A percentile compares a stretch with the other conserved stretches of the same genome.
Evolutionary conservation across 2,888 invertebrate species (phyloP).

Genomic region (Lycocerus yunnanus): DNA sequence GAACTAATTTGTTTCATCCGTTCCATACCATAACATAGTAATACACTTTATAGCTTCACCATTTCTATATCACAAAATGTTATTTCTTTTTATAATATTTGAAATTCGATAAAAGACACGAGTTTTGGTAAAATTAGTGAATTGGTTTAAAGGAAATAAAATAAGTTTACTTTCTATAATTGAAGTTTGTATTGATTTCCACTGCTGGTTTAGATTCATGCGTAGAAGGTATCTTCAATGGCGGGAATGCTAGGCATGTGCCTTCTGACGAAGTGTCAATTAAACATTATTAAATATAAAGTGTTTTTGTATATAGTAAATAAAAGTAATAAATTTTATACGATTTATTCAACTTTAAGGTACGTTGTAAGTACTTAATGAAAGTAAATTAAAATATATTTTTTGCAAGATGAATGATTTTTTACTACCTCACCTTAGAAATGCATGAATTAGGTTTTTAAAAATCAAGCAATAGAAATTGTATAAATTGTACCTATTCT

Average conservation of each 20-base stretch:
- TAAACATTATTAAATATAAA: conserved; percentile 39
- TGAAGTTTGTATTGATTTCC: conserved; percentile 33
- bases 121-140: background rate
- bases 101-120: background rate
- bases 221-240: conserved; percentile 41
- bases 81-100: background rate
- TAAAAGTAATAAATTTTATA: background rate
- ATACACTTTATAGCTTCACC: background rate
- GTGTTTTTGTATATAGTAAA: conserved; percentile 1
- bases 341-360: background rate
- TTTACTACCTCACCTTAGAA: conserved; percentile 35
- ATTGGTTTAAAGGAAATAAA: background rate
- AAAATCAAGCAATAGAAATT: conserved; percentile 51
- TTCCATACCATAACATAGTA: background rate
- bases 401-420: conserved; percentile 16
- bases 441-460: conserved; percentile 48
- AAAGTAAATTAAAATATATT: background rate
- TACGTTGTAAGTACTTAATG: background rate
- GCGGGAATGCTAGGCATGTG: conserved; percentile 50
- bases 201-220: conserved; percentile 21
- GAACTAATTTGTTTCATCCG: background rate
- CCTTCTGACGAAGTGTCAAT: conserved; percentile 49
- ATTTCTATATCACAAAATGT: background rate
- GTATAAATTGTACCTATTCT: conserved; percentile 51
- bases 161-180: conserved; percentile 12